Base-by-base conservation (phyloP, 2,797 vertebrate species). In the Poeciliopsis presidionis region DNA sequence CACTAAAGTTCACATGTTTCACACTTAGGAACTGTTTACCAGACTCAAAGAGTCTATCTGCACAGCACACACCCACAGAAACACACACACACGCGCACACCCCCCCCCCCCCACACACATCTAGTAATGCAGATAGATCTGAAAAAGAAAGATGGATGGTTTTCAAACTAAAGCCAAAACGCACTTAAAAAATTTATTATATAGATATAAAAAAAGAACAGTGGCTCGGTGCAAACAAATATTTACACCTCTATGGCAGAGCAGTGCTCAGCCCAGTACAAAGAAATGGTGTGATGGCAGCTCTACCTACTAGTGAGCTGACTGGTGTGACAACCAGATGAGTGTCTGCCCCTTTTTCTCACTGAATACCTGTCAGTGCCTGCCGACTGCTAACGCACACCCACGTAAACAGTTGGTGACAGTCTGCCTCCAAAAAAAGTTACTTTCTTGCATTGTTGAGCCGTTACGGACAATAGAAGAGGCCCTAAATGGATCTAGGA, bases 1-100 rank as follows among this genome's bases (percentile, higher is more conserved):
- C 91, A 91, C 92, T 93, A 91, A 87, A 93, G 92, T 93, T 94
- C 92, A 94, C 90, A 92, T 91, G 90, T 91, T 92, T 90, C 92
- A 89, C 91, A 90, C 90, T 90, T 87, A 87, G 86, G 92, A 89
- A 92, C 87, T 92, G 91, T 95, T 94, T 93, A 93, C 91, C 90
- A 90, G 89, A 86, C 90, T 93, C 91, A 90, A 89, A 91, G 88
- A 86, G 84, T 91, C 90, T 45, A 74, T 73, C 84, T 77, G 65
- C 79, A 75, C 84, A 33, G 80, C 67, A 77, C 82, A 65, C 46
- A 59, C 73, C 36, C 78, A 76, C 69, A 45, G 72, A 71, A 53
- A 55, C 46, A 71, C 43, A 57, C 57, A 69, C 77, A 78, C 75
- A 57, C 63, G 72, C 77, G 77, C 75, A 55, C 67, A 77, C 82